These are phyloP conservation scores for Scyliorhinus canicula DNA, from an alignment of 2,797 vertebrate species.

Conservation along the genomic window DNA sequence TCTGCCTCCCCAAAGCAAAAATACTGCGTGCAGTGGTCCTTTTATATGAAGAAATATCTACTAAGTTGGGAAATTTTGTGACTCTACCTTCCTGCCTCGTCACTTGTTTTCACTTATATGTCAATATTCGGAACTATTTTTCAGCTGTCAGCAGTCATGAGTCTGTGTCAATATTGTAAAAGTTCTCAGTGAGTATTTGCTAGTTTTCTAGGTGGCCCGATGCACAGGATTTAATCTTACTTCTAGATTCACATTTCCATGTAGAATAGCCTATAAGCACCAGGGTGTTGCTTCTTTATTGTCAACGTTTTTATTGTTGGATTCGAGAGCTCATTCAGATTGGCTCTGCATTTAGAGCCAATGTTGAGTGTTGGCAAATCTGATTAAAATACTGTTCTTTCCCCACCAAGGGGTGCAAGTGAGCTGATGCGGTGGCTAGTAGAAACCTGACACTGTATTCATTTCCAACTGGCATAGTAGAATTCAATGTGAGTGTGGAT, in stretches of 20 bases:
- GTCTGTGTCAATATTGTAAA: background rate
- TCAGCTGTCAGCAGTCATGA: background rate
- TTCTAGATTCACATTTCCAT: background rate
- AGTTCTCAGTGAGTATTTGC: no score
- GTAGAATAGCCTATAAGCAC: background rate
- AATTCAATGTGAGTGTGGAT: background rate
- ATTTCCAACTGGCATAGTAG: background rate
- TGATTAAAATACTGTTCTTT: background rate
- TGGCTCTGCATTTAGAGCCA: background rate
- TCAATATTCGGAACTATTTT: background rate
- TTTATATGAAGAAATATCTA: no score
- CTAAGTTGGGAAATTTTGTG: no score
- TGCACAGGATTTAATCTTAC: background rate
- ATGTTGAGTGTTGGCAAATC: background rate
- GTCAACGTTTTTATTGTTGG: background rate
- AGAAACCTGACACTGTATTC: background rate
- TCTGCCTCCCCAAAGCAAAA: no score
- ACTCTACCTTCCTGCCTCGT: no score
- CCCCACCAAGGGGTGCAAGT: slow-evolving; percentile 20
- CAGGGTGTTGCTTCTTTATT: background rate
- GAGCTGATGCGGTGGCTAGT: background rate
- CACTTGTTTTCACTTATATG: background rate
- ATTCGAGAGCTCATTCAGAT: background rate
- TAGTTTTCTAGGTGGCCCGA: background rate
- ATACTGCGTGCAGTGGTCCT: no score